Conservation (phyloP, 2,797 vertebrate genomes). For the Iguana delicatissima region DNA sequence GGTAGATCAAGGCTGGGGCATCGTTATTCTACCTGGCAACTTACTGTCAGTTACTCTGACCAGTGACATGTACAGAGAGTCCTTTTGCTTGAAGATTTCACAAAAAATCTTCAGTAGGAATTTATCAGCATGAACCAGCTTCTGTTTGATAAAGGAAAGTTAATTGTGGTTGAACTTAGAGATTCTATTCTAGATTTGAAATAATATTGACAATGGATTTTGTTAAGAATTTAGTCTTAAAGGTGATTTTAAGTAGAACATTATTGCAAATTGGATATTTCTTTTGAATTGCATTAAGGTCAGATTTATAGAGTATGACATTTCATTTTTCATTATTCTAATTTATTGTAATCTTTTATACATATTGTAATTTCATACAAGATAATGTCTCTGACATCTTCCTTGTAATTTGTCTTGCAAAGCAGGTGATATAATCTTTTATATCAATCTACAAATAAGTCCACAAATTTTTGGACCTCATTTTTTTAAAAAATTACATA, state of each 20-base stretch:
- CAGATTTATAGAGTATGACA: conserved; percentile 16
- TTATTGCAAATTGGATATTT: conserved; percentile 19
- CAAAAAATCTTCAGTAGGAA: background rate
- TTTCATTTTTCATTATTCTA: conserved; percentile 30
- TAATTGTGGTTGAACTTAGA: background rate
- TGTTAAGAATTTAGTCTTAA: conserved; percentile 11
- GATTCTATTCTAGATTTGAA: background rate
- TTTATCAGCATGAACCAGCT: background rate
- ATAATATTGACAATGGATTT: conserved; percentile 22
- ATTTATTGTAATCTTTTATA: conserved; percentile 22
- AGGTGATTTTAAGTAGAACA: background rate
- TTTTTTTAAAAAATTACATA: background rate
- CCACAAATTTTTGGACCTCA: background rate
- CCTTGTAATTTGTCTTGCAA: conserved; percentile 17
- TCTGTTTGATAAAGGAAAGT: background rate
- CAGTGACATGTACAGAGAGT: background rate
- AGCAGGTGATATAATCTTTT: background rate
- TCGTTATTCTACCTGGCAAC: background rate
- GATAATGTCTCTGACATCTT: conserved; percentile 1
- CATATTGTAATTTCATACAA: conserved; percentile 16
- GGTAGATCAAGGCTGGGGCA: background rate
- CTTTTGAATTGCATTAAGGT: conserved; percentile 23
- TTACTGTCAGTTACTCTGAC: background rate
- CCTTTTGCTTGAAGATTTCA: background rate
- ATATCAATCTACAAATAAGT: background rate